A percentile compares a stretch with the other conserved stretches of the same genome.
These are phyloP conservation scores for Paguma larvata DNA, from an alignment of 2,797 vertebrate species.

Conservation along the genomic window DNA sequence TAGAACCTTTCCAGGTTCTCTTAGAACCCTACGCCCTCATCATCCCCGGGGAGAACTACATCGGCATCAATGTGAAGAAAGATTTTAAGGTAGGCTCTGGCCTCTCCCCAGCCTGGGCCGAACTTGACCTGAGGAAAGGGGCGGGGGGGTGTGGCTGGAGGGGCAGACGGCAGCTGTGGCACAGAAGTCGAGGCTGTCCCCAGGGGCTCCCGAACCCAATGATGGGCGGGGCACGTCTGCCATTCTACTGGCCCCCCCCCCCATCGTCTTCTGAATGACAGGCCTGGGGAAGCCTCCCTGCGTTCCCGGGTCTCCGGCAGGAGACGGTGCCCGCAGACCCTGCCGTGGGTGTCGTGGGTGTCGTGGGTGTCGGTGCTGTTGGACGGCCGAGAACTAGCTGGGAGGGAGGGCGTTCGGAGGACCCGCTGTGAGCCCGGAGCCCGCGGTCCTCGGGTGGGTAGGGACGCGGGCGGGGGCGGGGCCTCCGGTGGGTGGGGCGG, in stretches of 20 bases:
- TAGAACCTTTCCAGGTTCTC: constrained; percentile 92
- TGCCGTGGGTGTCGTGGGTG: neutral
- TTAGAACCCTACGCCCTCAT: constrained; percentile 94
- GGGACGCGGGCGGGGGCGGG: neutral
- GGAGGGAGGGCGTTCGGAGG: neutral
- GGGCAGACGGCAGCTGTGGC: fast-evolving
- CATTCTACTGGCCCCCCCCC: neutral
- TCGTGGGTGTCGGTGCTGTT: neutral
- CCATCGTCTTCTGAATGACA: neutral
- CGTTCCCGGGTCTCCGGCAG: neutral
- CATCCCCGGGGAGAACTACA: constrained; percentile 93
- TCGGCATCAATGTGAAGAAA: constrained; percentile 89
- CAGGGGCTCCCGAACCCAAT: neutral
- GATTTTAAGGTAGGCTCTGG: constrained; percentile 69
- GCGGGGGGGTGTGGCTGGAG: neutral
- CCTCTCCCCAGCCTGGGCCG: neutral
- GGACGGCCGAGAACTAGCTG: neutral
- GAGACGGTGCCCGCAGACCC: neutral
- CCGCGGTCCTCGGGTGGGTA: neutral
- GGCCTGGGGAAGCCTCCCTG: neutral
- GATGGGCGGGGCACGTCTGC: neutral
- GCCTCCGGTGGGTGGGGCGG: fast-evolving
- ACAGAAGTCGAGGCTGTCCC: neutral
- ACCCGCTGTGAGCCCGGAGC: neutral
- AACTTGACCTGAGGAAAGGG: fast-evolving